Conservation (phyloP, 2,797 vertebrate genomes). For the Sylvia borin region DNA sequence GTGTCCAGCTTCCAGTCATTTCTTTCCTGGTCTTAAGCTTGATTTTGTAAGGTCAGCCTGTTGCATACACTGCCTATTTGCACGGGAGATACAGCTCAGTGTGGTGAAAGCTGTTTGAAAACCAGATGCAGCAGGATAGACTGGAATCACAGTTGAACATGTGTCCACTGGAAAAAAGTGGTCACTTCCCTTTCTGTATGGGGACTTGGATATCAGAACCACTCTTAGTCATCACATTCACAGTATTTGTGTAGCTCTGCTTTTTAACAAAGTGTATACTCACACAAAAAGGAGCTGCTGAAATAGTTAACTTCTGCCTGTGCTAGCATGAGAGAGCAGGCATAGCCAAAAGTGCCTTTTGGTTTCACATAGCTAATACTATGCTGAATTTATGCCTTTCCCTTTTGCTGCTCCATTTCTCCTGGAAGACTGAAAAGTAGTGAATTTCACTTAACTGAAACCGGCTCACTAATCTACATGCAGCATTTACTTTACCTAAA, state of each 20-base stretch:
- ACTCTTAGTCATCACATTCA: background rate
- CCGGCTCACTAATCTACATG: background rate
- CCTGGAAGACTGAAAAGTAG: background rate
- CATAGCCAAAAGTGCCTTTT: background rate
- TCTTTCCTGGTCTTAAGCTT: background rate
- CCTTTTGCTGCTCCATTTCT: background rate
- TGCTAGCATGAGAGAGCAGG: background rate
- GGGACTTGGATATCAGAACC: background rate
- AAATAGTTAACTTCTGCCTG: background rate
- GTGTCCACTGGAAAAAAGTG: background rate
- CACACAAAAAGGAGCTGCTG: background rate
- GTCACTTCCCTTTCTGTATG: background rate
- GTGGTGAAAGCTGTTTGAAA: background rate
- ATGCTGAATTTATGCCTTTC: background rate
- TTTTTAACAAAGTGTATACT: background rate
- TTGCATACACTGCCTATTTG: background rate
- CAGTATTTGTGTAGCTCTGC: background rate
- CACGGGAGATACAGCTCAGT: background rate
- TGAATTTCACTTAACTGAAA: background rate
- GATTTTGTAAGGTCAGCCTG: background rate
- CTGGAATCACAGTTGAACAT: accelerated
- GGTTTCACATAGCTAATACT: background rate
- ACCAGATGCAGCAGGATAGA: background rate
- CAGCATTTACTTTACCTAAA: background rate
- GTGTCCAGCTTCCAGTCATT: background rate